Conservation (phyloP, 1,140 invertebrate genomes). For the Aphelinus certus region DNA sequence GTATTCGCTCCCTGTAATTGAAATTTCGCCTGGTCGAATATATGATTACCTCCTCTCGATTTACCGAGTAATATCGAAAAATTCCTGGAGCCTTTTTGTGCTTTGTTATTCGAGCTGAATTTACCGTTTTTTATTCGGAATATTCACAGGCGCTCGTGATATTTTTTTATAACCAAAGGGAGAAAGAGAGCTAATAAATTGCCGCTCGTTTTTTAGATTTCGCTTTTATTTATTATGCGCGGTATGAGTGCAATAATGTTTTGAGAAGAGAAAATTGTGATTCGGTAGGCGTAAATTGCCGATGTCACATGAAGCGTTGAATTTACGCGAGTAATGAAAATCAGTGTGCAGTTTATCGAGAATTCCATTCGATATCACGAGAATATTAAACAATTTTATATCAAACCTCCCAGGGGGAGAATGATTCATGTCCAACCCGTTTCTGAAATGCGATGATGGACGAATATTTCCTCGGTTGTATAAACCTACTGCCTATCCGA, state of each 20-base stretch:
- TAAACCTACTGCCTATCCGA: no score
- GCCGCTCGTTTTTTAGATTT: neutral
- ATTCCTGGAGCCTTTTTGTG: constrained; percentile 12
- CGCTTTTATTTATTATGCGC: constrained; percentile 1
- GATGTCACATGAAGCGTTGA: neutral
- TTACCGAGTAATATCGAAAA: constrained; percentile 33
- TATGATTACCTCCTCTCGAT: constrained; percentile 27
- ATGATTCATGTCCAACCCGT: no score
- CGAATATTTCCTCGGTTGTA: no score
- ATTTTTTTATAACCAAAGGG: neutral
- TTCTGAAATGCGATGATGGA: no score
- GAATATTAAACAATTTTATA: no score
- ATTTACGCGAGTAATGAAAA: neutral
- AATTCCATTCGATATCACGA: no score
- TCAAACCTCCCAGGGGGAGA: no score
- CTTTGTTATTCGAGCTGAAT: constrained; percentile 14
- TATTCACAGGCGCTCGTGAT: neutral
- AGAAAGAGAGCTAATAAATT: neutral
- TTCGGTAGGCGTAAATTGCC: neutral
- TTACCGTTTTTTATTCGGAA: neutral
- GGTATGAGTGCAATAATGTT: neutral
- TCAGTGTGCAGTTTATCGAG: neutral
- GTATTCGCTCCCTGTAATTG: constrained; percentile 25
- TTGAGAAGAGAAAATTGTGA: neutral
- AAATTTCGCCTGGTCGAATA: constrained; percentile 23